phyloP scores from a whole-genome alignment of 2,888 invertebrate species.

The Nasonovia ribisnigri region DNA sequence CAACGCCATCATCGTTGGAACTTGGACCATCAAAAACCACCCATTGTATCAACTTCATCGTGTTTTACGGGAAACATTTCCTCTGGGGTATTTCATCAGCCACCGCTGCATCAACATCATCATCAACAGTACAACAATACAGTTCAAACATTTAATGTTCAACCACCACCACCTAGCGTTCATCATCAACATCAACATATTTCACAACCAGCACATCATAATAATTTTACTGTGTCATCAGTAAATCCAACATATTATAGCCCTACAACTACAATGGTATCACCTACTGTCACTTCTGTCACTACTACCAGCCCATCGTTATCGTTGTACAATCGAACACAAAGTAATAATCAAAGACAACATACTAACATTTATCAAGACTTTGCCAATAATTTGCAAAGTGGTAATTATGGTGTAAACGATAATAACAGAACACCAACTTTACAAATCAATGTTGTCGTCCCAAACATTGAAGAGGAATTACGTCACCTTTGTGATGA shows the following conservation, averaged over 20 bases:
- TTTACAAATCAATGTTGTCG: constrained; percentile 86
- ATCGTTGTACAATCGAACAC: neutral
- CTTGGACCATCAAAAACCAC: constrained; percentile 48
- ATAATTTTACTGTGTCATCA: constrained; percentile 30
- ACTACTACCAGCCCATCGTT: constrained; percentile 17
- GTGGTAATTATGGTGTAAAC: neutral
- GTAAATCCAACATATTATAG: constrained; percentile 37
- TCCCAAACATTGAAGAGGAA: constrained; percentile 91
- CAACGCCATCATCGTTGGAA: constrained; percentile 43
- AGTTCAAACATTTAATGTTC: constrained; percentile 69
- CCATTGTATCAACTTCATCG: constrained; percentile 26
- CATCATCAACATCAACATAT: constrained; percentile 70
- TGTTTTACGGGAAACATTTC: constrained; percentile 50
- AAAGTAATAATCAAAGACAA: neutral
- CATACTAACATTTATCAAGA: constrained; percentile 21
- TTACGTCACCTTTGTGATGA: constrained; percentile 82
- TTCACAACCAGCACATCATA: constrained; percentile 36
- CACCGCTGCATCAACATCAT: constrained; percentile 67
- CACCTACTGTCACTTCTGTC: constrained; percentile 75
- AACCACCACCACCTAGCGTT: constrained; percentile 71
- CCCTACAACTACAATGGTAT: constrained; percentile 59
- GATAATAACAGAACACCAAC: constrained; percentile 70
- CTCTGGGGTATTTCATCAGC: constrained; percentile 33
- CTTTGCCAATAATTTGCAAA: neutral
- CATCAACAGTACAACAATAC: constrained; percentile 70